Evolutionary conservation across 2,888 invertebrate species (phyloP).

Genomic region (Syrista parreyssii): DNA sequence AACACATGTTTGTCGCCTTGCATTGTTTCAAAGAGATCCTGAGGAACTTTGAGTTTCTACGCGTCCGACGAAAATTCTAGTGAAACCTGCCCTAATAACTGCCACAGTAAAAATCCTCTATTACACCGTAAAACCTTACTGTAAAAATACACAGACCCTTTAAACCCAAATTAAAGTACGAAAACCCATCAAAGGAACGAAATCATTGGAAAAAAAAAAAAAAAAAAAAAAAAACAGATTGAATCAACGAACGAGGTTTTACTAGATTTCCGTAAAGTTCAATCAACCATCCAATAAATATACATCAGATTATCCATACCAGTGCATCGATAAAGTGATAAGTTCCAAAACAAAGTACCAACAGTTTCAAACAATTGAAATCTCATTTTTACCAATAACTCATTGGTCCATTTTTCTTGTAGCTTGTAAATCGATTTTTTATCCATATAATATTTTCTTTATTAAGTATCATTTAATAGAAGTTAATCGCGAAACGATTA

Average conservation of each 20-base stretch:
- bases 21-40: background rate
- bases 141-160: background rate
- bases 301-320: background rate
- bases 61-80: background rate
- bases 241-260: background rate
- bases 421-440: background rate
- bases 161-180: background rate
- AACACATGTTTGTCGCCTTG: background rate
- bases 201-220: no score
- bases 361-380: background rate
- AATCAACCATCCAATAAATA: background rate
- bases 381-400: background rate
- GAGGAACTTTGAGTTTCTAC: background rate
- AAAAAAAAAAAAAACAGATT: conserved; percentile 4
- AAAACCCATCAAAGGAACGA: background rate
- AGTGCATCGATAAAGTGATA: background rate
- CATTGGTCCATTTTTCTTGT: background rate
- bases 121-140: background rate
- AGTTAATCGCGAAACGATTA: conserved; percentile 64
- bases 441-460: conserved; percentile 26
- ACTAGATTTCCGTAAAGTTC: background rate
- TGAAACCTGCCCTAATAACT: background rate
- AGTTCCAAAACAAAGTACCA: background rate
- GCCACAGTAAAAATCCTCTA: background rate
- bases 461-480: conserved; percentile 62